phyloP scores from a whole-genome alignment of 2,888 invertebrate species.

The Nomada hirtipes region DNA sequence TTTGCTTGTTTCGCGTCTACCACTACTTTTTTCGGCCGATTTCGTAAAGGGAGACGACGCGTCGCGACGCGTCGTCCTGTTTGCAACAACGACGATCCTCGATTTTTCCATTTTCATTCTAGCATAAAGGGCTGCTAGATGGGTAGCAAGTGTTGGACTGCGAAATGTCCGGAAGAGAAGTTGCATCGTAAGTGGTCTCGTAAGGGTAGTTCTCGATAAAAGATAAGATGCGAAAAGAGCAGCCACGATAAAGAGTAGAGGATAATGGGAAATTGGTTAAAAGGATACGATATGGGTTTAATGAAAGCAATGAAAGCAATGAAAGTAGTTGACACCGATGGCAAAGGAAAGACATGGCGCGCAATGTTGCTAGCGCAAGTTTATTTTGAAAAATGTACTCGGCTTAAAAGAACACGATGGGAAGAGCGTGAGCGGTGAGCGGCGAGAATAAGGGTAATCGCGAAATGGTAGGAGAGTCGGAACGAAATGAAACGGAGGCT shows the following conservation, averaged over 20 bases:
- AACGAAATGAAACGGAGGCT: constrained; percentile 82
- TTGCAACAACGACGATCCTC: constrained; percentile 22
- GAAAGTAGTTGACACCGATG: background rate
- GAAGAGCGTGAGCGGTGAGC: background rate
- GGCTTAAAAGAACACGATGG: constrained; percentile 2
- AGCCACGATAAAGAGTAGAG: too few species aligned
- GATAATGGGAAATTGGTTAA: too few species aligned
- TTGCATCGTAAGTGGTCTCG: background rate
- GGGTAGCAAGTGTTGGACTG: constrained; percentile 36
- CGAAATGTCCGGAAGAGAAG: constrained; percentile 28
- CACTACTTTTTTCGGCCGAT: constrained; percentile 21
- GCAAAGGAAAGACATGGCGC: background rate
- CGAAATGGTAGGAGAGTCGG: constrained; percentile 66
- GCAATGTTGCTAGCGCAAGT: background rate
- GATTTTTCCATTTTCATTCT: constrained; percentile 27
- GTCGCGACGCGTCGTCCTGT: background rate
- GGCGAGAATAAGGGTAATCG: constrained; percentile 41
- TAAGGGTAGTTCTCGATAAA: too few species aligned
- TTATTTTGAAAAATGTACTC: constrained; percentile 25
- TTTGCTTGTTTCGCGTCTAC: constrained; percentile 23
- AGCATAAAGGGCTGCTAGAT: constrained; percentile 17
- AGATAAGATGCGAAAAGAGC: too few species aligned
- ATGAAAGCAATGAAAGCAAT: too few species aligned
- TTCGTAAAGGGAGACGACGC: constrained; percentile 20
- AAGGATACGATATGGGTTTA: too few species aligned